A percentile compares a stretch with the other conserved stretches of the same genome.
Conservation (phyloP, 2,113 vertebrate species). For the Ameiurus melas region DNA sequence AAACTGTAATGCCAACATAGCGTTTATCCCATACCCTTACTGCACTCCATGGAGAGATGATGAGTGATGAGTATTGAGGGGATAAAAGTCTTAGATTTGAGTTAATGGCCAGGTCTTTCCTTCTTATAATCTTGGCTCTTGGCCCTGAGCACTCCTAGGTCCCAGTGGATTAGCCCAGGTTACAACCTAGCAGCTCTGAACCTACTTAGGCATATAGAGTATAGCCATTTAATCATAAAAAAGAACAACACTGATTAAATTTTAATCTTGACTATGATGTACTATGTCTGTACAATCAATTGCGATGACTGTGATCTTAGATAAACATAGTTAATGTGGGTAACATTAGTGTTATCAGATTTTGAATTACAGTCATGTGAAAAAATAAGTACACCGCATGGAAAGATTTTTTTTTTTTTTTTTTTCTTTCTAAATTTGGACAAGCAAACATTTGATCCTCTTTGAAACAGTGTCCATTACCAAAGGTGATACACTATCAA, state of each 20-base stretch:
- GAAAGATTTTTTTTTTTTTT: too few species aligned
- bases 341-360: neutral
- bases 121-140: neutral
- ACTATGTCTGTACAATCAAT: neutral
- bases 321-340: neutral
- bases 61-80: slow-evolving; percentile 29
- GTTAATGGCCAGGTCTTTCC: slow-evolving; percentile 47
- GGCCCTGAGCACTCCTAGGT: slow-evolving; percentile 32
- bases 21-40: neutral
- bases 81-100: slow-evolving; percentile 47
- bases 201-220: neutral
- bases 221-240: neutral
- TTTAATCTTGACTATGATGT: neutral
- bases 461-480: too few species aligned
- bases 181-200: slow-evolving; percentile 1
- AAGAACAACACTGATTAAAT: neutral
- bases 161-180: slow-evolving; percentile 40
- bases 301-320: neutral
- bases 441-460: too few species aligned
- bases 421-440: too few species aligned
- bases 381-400: too few species aligned
- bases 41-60: slow-evolving; percentile 1
- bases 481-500: too few species aligned
- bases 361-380: neutral
- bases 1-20: slow-evolving; percentile 1